phyloP scores from a whole-genome alignment of 1,140 invertebrate genomes.

The Leptoteleia sp. region DNA sequence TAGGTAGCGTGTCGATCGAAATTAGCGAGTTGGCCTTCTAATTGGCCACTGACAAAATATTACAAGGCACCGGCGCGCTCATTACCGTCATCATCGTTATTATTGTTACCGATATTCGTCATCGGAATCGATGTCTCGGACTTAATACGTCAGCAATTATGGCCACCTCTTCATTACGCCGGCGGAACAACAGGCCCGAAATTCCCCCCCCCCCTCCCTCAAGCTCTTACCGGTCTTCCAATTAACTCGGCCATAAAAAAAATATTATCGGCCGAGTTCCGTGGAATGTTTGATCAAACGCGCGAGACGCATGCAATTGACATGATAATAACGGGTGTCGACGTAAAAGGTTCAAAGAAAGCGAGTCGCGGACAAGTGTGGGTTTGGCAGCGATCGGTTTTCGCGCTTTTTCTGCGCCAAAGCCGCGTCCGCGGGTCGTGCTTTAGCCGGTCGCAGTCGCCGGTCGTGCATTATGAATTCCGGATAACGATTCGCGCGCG shows the following conservation, averaged over 20 bases:
- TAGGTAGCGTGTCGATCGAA: slow-evolving; percentile 60
- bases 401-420: slow-evolving; percentile 44
- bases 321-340: slow-evolving; percentile 42
- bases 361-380: slow-evolving; percentile 25
- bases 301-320: slow-evolving; percentile 45
- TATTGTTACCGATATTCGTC: slow-evolving; percentile 61
- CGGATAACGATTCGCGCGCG: slow-evolving; percentile 69
- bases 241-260: slow-evolving; percentile 44
- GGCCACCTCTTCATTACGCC: slow-evolving; percentile 50
- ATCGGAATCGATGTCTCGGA: slow-evolving; percentile 40
- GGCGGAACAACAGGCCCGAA: too few relatives aligned
- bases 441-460: slow-evolving; percentile 28
- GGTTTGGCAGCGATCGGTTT: slow-evolving; percentile 43
- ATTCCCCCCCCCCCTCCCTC: too few relatives aligned
- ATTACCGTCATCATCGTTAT: slow-evolving; percentile 54
- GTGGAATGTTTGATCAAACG: slow-evolving; percentile 29
- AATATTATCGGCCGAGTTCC: slow-evolving; percentile 25
- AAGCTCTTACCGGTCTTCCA: slow-evolving; percentile 14
- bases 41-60: slow-evolving; percentile 67
- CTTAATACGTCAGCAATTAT: slow-evolving; percentile 54
- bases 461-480: slow-evolving; percentile 66
- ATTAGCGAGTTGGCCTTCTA: slow-evolving; percentile 63
- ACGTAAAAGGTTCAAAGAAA: slow-evolving; percentile 21
- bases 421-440: slow-evolving; percentile 33
- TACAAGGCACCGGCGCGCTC: slow-evolving; percentile 53